Evolutionary conservation across 2,888 invertebrate genomes (phyloP).

Genomic region (Leptinotarsa tumamoca): DNA sequence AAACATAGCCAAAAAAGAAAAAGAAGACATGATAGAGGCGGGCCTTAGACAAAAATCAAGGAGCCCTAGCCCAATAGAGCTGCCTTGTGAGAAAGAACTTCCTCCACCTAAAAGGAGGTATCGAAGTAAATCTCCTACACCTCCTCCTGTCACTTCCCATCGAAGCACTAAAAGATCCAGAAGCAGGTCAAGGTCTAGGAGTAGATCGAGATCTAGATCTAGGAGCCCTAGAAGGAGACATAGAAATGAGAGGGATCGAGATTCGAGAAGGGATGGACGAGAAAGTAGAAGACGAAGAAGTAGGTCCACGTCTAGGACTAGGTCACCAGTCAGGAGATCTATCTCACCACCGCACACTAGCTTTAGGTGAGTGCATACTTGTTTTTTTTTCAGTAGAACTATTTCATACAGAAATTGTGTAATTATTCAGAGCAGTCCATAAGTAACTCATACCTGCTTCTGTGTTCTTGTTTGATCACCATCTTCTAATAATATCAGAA

Average conservation of each 20-base stretch:
- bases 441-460: too few relatives aligned
- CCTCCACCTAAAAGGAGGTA: conserved; percentile 82
- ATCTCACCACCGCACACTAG: conserved; percentile 65
- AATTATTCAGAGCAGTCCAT: too few relatives aligned
- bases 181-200: conserved; percentile 51
- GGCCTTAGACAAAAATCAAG: conserved; percentile 80
- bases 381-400: not conserved
- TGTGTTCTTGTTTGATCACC: too few relatives aligned
- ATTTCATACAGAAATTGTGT: too few relatives aligned
- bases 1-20: conserved; percentile 88
- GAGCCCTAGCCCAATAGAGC: conserved; percentile 82
- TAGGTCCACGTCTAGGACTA: conserved; percentile 65
- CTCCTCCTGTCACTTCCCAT: conserved; percentile 51
- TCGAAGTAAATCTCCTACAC: conserved; percentile 72
- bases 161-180: conserved; percentile 39
- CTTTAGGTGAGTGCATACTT: conserved; percentile 53
- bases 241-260: conserved; percentile 61
- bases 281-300: conserved; percentile 62
- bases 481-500: too few relatives aligned
- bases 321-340: conserved; percentile 59
- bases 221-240: conserved; percentile 64
- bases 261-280: conserved; percentile 54
- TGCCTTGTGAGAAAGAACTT: conserved; percentile 79
- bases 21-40: conserved; percentile 83
- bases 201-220: conserved; percentile 69